Conservation (phyloP, 2,888 invertebrate genomes). For the Siphonodentalium dalli region DNA sequence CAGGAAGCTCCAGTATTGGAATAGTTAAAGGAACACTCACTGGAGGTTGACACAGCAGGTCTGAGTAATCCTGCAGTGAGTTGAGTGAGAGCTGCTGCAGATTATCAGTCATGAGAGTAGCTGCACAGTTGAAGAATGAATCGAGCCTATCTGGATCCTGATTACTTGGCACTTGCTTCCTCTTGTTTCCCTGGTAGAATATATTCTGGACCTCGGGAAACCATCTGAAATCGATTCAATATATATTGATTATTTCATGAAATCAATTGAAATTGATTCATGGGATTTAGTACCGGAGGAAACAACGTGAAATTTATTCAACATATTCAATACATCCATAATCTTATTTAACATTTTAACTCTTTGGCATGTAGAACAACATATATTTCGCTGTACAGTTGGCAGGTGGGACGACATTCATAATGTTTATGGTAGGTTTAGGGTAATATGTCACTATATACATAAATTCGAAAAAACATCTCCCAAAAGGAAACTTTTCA, state of each 20-base stretch:
- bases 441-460: no score
- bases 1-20: no score
- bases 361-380: no score
- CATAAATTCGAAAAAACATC: not conserved
- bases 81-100: constrained; percentile 81
- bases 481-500: no score
- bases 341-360: no score
- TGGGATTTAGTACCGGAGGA: no score
- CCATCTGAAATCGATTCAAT: constrained; percentile 54
- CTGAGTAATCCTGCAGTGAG: constrained; percentile 80
- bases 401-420: no score
- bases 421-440: no score
- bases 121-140: constrained; percentile 84
- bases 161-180: constrained; percentile 64
- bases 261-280: no score
- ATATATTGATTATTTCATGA: no score
- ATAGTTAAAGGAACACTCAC: no score
- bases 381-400: no score
- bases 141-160: constrained; percentile 73
- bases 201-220: constrained; percentile 65
- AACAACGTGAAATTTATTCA: not conserved
- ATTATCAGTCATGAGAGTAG: constrained; percentile 86
- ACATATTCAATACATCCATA: not conserved
- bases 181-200: constrained; percentile 65
- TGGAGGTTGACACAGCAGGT: constrained; percentile 79